Evolutionary conservation across 2,888 invertebrate genomes (phyloP), one percentile per base, ranked within the genome.

Genomic region (Lasius fuliginosus): DNA sequence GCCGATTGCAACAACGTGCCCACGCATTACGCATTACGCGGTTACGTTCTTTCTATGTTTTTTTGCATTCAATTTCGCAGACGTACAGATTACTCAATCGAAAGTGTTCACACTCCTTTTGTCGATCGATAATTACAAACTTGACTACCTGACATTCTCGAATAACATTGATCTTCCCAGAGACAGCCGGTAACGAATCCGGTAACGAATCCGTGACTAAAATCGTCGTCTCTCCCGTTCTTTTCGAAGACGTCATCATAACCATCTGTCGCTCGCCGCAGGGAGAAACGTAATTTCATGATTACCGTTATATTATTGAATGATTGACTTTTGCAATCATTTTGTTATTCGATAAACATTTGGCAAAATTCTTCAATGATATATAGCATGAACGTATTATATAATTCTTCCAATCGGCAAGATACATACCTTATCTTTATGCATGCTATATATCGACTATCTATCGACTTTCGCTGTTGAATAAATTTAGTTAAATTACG

Each of bases 241-340:
- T 53, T 27, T 27, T 42, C 56, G 46, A 67, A 23, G 23, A 27
- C 12, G 40, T 73, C 56, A 33, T 73, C 56, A 33, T 11, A 75
- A 75, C 23, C 23, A 76, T 27, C 75, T 64, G 46, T 3, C 46
- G 9, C 23, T 69, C 6, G 33, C 23, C 11, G n/a, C 33, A 5
- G 58, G 18, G 42, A 65, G 65, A 40, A 30, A 74, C 8, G 15
- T 42, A 53, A 36, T 76, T 76, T 76, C 67, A 76, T 36, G 67
- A 36, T 68, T n/a, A 68, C 18, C 53, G 18, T 67, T 68, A 33
- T 42, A 68, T 23, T 36, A 68, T 49, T 49, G 53, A 67, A 76
- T 67, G 0, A 53, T 67, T 23, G 33, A 23, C 30, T 76, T 23
- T 11, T 67, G 36, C 49, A 68, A 76, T 36, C 76, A 23, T 53